Base-by-base conservation (phyloP, 2,888 invertebrate species). In the Oegoconia quadripuncta region DNA sequence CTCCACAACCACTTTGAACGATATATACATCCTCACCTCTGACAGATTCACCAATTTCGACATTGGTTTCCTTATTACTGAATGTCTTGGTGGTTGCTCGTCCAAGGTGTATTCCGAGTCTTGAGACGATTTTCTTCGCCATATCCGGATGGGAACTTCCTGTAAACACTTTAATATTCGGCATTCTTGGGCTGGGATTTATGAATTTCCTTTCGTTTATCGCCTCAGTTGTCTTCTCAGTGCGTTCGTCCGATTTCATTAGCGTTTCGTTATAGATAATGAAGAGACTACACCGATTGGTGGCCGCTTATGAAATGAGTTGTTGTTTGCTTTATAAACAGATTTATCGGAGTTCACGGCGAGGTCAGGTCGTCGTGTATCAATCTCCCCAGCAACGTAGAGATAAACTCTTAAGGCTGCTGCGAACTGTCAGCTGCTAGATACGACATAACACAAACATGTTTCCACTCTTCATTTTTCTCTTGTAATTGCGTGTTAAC, bases 31-130 rank as follows among this genome's bases (percentile, higher is more conserved):
- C 96, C 83, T 97, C 96, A 34, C 96, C 97, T 65, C 96, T 90
- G 13, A 97, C 96, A 9, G 95, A 95, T 80, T 97, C 96, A 9
- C 95, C 95, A 50, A 97, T 96, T 88, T 95, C 96, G 35, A 97
- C 96, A 79, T 94, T 93, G 74, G 98, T 98, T 89, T 99, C 99
- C 75, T 97, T 93, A 88, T 99, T 99, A 86, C 97, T 97, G 84
- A 99, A 99, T 84, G 98, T 99, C 86, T 99, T 99, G 25, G 98
- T 96, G 47, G 97, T 97, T 55, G 98, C 98, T 89, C 97, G 97
- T 52, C 98, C 97, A 55, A 97, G 90, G 86, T 96, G 95, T 59
- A 99, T 94, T 51, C 96, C 98, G 26, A 99, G 92, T 54, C 99
- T 91, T 71, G 97, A 94, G 53, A 96, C 96, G 61, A 99, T 97